Base-by-base conservation (phyloP, 2,113 vertebrate species). In the Chloropsis cyanopogon region DNA sequence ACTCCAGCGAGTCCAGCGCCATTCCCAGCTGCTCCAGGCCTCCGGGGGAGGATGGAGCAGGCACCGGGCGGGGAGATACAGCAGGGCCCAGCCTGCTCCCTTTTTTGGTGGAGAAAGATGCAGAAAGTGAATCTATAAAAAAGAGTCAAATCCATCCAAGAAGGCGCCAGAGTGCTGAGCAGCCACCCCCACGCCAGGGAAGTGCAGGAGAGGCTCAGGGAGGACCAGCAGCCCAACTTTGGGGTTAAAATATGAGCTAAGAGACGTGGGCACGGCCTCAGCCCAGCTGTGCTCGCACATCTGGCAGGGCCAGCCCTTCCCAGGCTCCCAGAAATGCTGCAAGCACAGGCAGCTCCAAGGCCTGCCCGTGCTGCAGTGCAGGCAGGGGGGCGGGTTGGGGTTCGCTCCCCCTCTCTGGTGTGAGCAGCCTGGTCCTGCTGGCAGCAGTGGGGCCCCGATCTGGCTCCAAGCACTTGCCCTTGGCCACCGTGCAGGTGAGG, bases 211-310 rank as follows among this genome's bases (percentile, higher is more conserved):
- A 56, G 52, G 54, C 77, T 69, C 1, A 1, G 25, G 23, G 11
- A 42, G 26, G 9, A 57, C 52, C 5, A 4, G 24, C 3, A 5
- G 70, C 89, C 79, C 70, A 5, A 16, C 12, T 85, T 39, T 18
- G 49, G 83, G 76, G 44, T 64, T 82, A 76, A 86, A 86, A 83
- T 14, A 46, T 0, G 31, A 82, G 79, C 52, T 29, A 18, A 24
- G 86, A 72, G 69, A 37, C 0, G 1, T 12, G 23, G 50, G 73
- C 56, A 66, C 0, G 0, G 41, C 46, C 1, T 53, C 21, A 2
- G 7, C 53, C 90, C 90, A 93, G 94, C 92, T 96, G 92, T 84
- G 84, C 61, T 14, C 0, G 0, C 81, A 94, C 87, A 95, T 91
- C 92, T 96, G 94, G 92, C 84, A 31, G 76, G 20, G 26, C 33